Conservation (phyloP, 1,140 invertebrate genomes). For the Drosophila punjabiensis region DNA sequence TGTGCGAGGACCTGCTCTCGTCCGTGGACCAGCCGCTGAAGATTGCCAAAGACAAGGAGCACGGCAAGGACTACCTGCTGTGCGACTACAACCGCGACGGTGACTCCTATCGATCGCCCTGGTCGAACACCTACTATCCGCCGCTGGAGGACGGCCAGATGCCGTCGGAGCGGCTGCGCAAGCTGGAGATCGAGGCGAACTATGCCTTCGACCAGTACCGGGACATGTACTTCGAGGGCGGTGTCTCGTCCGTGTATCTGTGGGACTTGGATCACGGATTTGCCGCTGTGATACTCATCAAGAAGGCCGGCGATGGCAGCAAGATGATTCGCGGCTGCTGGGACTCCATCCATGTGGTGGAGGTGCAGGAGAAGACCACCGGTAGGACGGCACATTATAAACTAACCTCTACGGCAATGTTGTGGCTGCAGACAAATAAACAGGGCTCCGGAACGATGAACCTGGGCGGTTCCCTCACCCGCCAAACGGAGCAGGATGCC, state of each 20-base stretch:
- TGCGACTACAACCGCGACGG: constrained; percentile 99
- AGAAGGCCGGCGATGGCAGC: constrained; percentile 98
- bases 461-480: constrained; percentile 97
- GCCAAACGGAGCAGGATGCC: constrained; percentile 97
- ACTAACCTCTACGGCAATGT: constrained; percentile 99
- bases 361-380: constrained; percentile 98
- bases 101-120: constrained; percentile 99
- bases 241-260: constrained; percentile 99
- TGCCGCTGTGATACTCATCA: constrained; percentile 99
- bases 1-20: constrained; percentile 98
- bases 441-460: constrained; percentile 99
- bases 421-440: constrained; percentile 99
- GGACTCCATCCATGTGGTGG: constrained; percentile 99
- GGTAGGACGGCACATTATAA: constrained; percentile 99
- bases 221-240: constrained; percentile 99
- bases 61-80: constrained; percentile 98
- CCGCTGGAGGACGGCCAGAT: constrained; percentile 99
- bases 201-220: constrained; percentile 99
- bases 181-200: constrained; percentile 99
- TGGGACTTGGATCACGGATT: constrained; percentile 99
- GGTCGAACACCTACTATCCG: constrained; percentile 99
- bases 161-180: constrained; percentile 97
- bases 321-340: constrained; percentile 99
- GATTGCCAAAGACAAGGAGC: constrained; percentile 97
- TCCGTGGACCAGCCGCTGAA: constrained; percentile 99